Evolutionary conservation across 2,113 vertebrate genomes (phyloP).

Genomic region (Ophiodon elongatus): DNA sequence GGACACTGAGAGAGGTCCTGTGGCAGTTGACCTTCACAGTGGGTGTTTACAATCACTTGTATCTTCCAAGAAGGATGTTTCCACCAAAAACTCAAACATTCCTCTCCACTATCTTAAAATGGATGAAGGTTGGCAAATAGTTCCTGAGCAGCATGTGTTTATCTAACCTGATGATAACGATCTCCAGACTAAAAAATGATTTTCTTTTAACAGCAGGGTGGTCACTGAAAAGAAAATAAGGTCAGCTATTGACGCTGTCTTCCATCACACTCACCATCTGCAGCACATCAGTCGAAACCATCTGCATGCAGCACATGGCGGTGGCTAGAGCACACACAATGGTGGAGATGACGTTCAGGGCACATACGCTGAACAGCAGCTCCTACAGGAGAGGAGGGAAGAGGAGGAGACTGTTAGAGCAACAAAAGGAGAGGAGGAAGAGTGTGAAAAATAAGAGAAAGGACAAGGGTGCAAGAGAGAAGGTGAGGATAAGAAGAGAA

Average conservation of each 20-base stretch:
- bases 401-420: conserved; percentile 56
- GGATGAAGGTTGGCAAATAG: conserved; percentile 5
- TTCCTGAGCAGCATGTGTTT: conserved; percentile 43
- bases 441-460: conserved; percentile 16
- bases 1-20: not conserved
- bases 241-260: conserved; percentile 16
- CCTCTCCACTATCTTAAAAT: not conserved
- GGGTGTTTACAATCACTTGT: not conserved
- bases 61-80: conserved; percentile 16
- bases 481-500: conserved; percentile 9
- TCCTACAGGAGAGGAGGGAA: conserved; percentile 83
- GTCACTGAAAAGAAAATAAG: conserved; percentile 36
- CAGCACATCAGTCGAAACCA: conserved; percentile 97
- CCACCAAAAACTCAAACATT: conserved; percentile 5
- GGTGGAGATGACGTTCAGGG: conserved; percentile 97
- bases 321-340: conserved; percentile 98
- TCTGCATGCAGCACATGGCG: conserved; percentile 99
- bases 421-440: conserved; percentile 30
- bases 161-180: conserved; percentile 31
- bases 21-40: conserved; percentile 17
- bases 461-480: conserved; percentile 10
- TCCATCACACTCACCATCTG: conserved; percentile 92
- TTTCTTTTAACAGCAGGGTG: not conserved
- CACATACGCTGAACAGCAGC: conserved; percentile 97
- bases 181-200: not conserved